phyloP scores from a whole-genome alignment of 1,140 invertebrate genomes.

The Seison nebaliae region DNA sequence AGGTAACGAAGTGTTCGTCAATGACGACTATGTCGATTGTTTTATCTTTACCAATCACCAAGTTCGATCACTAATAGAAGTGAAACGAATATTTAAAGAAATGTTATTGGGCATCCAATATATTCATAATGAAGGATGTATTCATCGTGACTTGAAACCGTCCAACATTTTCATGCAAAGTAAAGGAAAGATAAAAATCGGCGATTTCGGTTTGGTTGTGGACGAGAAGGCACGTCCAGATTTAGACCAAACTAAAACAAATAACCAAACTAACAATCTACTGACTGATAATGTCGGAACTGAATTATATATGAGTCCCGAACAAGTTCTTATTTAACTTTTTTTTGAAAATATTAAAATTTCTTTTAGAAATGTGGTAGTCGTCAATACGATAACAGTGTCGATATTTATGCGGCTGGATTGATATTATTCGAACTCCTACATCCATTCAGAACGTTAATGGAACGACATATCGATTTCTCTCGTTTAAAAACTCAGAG shows the following conservation, averaged over 20 bases:
- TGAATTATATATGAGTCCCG: conserved; percentile 81
- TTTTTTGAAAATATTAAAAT: conserved; percentile 2
- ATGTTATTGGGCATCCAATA: conserved; percentile 94
- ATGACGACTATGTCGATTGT: too few species aligned
- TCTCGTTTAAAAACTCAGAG: too few species aligned
- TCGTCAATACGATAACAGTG: conserved; percentile 57
- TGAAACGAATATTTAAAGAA: conserved; percentile 68
- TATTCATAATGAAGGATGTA: conserved; percentile 89
- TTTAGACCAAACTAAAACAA: too few species aligned
- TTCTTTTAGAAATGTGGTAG: too few species aligned
- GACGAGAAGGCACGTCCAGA: neutral
- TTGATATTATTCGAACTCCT: conserved; percentile 72
- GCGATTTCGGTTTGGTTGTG: conserved; percentile 62
- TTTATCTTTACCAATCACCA: too few species aligned
- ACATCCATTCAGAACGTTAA: conserved; percentile 57
- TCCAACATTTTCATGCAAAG: conserved; percentile 74
- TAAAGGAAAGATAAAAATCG: conserved; percentile 73
- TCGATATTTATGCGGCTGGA: conserved; percentile 80
- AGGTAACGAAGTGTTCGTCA: too few species aligned
- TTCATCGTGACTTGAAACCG: conserved; percentile 93
- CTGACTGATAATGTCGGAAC: too few species aligned
- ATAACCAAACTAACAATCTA: too few species aligned
- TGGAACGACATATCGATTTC: too few species aligned
- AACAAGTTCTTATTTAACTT: conserved; percentile 24
- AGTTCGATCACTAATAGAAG: too few species aligned